These are phyloP conservation scores for Cirrhinus molitorella DNA, from an alignment of 2,797 vertebrate species.

Conservation along the genomic window DNA sequence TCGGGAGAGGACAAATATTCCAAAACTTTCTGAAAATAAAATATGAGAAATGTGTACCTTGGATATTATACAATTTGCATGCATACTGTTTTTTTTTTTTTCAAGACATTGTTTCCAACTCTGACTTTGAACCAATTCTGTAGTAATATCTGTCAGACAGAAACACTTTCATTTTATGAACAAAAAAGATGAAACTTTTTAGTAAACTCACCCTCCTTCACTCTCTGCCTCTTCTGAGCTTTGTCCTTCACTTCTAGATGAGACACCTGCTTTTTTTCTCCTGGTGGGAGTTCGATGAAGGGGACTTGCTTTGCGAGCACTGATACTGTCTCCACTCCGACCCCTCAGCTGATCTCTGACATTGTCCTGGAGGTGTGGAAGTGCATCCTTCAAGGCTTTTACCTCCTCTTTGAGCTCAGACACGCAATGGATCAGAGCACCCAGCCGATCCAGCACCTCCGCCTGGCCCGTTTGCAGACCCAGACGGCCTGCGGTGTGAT, in stretches of 20 bases:
- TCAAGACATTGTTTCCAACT: no score
- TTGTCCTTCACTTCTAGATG: constrained; percentile 62
- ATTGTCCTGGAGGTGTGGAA: constrained; percentile 87
- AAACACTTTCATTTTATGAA: neutral
- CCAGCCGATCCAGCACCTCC: constrained; percentile 89
- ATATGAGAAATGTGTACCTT: no score
- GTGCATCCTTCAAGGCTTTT: constrained; percentile 84
- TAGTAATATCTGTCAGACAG: no score
- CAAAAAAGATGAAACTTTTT: constrained; percentile 13
- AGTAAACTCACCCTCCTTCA: constrained; percentile 81
- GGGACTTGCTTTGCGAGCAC: constrained; percentile 73
- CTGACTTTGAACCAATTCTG: no score
- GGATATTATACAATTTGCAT: no score
- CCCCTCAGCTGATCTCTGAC: constrained; percentile 84
- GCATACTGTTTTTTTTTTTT: no score
- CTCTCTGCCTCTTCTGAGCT: constrained; percentile 85
- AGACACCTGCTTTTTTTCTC: constrained; percentile 77
- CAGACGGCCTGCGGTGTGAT: constrained; percentile 47
- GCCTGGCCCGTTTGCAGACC: constrained; percentile 79
- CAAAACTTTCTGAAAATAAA: no score
- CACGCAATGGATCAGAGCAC: constrained; percentile 85
- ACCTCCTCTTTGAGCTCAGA: constrained; percentile 94
- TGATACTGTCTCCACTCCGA: constrained; percentile 47
- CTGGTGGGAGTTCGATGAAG: constrained; percentile 80
- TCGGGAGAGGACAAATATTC: no score